phyloP scores from a whole-genome alignment of 2,888 invertebrate species.

The Orthosia cruda region DNA sequence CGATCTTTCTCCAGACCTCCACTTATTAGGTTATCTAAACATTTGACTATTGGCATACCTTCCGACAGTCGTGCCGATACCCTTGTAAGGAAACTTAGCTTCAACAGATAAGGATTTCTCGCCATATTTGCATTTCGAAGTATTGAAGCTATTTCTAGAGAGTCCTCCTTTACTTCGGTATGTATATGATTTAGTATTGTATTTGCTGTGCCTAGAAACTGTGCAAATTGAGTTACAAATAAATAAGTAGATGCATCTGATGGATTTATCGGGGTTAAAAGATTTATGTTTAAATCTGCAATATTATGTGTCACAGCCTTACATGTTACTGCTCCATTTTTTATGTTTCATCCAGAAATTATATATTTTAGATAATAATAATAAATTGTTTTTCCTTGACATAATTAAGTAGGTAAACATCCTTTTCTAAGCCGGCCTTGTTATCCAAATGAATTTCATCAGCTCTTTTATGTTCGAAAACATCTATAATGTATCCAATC shows the following conservation, averaged over 20 bases:
- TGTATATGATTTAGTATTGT: slow-evolving; percentile 4
- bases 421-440: neutral
- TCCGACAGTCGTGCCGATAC: slow-evolving; percentile 63
- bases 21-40: slow-evolving; percentile 69
- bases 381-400: neutral
- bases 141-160: slow-evolving; percentile 38
- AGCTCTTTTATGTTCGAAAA: slow-evolving; percentile 18
- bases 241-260: slow-evolving; percentile 13
- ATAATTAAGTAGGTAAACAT: neutral
- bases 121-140: slow-evolving; percentile 51
- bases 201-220: slow-evolving; percentile 13
- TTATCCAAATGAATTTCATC: slow-evolving; percentile 20
- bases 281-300: neutral
- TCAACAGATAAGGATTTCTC: slow-evolving; percentile 61
- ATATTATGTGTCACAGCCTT: neutral
- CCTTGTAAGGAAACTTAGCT: slow-evolving; percentile 59
- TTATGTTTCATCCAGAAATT: neutral
- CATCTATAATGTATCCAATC: slow-evolving; percentile 42
- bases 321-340: neutral
- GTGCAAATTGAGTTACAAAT: slow-evolving; percentile 31
- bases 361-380: neutral
- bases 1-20: slow-evolving; percentile 55
- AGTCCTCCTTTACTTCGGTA: slow-evolving; percentile 16
- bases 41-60: slow-evolving; percentile 64
- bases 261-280: neutral